Percentiles rank a stretch among this genome's conserved stretches.
These are phyloP conservation scores for Anastrepha ludens DNA, from an alignment of 1,140 invertebrate genomes.

Conservation along the genomic window DNA sequence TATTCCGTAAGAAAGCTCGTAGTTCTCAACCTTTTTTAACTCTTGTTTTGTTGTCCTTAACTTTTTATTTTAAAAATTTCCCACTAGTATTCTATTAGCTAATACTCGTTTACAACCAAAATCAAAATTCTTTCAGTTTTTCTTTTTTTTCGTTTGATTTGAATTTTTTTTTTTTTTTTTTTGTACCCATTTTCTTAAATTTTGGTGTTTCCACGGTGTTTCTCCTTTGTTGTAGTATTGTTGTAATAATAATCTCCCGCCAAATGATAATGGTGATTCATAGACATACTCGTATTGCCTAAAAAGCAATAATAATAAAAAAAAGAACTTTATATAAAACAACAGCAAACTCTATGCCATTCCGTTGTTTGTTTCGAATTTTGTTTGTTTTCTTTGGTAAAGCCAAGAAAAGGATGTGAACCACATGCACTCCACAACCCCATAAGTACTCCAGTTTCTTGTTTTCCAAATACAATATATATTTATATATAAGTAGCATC, in stretches of 20 bases:
- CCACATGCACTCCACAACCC: constrained; percentile 64
- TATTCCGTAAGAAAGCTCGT: constrained; percentile 14
- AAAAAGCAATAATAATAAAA: constrained; percentile 7
- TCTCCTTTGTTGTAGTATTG: constrained; percentile 53
- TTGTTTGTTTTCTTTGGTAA: constrained; percentile 73
- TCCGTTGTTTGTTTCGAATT: constrained; percentile 73
- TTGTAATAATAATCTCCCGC: constrained; percentile 58
- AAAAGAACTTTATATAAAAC: neutral
- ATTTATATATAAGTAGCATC: neutral
- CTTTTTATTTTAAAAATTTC: constrained; percentile 1
- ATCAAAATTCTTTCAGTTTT: neutral
- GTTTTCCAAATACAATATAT: constrained; percentile 45
- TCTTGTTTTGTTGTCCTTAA: neutral
- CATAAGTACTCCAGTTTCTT: constrained; percentile 41
- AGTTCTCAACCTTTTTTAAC: constrained; percentile 6
- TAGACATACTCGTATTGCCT: constrained; percentile 30
- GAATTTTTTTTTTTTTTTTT: neutral
- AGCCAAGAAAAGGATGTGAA: constrained; percentile 72
- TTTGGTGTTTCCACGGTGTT: constrained; percentile 47
- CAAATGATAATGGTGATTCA: constrained; percentile 53
- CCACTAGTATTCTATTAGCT: constrained; percentile 1
- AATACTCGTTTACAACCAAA: neutral
- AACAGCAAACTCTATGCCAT: constrained; percentile 52
- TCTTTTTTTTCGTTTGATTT: neutral
- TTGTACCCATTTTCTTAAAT: neutral